Base-by-base conservation (phyloP, 53 echinoderm and acorn worm genomes). In the Paracentrotus lividus region DNA sequence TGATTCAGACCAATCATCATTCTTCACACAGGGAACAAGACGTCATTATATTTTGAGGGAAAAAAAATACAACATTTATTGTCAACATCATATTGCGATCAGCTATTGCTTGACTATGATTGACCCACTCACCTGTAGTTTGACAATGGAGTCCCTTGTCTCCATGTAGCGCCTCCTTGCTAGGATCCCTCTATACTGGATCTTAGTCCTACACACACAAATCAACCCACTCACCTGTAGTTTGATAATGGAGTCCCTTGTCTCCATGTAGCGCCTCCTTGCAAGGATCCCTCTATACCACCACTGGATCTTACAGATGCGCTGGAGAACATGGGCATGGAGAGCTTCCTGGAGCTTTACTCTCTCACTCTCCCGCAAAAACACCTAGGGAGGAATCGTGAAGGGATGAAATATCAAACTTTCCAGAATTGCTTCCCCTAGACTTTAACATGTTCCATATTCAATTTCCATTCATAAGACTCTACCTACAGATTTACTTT, bases 261-360 rank as follows among this genome's bases (percentile, higher is more conserved):
- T 94, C 90, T 97, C 95, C 12, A 94, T 72, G 93, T 97, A 99
- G 44, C 97, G 55, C 33, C 96, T 95, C 72, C 97, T 90, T 34
- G 96, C 95, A 15, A 99, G 92, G 64, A 96, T 91, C 40, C 95
- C 95, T 42, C 96, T 84, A 88, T 97, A 95, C 99, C 99, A 99
- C 91, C 97, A 94, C 93, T 99, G 99, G 13, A 99, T 88, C 31
- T 95, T 93, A 42, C 94, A 45, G 54, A 99, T 99, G 20, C 96
- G 94, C 95, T 95, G 81, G 76, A 97, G 92, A 24, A 99, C 97
- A 75, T 96, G 93, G n/a, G 69, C 90, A 91, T 99, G 99, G 34
- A 99, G 93, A 12, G 95, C 96, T 67, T 99, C 99, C 86, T 99
- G 99, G 18, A 99, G 90, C 88, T 99, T 99, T 20, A 97, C 95